A percentile compares a stretch with the other conserved stretches of the same genome.
These are phyloP conservation scores for Poecilia picta DNA, from an alignment of 2,797 vertebrate species.

Conservation along the genomic window DNA sequence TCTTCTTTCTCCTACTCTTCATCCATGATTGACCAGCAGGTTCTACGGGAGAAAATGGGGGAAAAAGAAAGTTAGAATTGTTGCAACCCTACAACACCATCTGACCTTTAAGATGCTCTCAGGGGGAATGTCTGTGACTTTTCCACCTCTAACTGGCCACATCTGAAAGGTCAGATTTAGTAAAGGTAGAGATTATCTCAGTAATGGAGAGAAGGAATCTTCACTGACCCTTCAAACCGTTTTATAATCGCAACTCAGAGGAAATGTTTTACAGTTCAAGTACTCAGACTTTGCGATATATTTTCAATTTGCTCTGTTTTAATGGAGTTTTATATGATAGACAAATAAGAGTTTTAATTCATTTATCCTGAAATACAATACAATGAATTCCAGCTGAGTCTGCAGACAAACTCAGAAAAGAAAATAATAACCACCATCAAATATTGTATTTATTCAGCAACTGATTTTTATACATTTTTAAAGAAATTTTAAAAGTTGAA, in stretches of 20 bases:
- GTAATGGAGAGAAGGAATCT: constrained; percentile 33
- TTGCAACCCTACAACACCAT: constrained; percentile 9
- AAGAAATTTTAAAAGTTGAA: no score
- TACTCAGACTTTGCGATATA: neutral
- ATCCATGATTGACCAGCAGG: constrained; percentile 73
- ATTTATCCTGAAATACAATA: neutral
- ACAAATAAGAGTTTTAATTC: neutral
- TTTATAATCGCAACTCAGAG: neutral
- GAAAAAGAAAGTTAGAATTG: constrained; percentile 33
- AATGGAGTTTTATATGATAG: neutral
- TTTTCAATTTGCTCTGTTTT: neutral
- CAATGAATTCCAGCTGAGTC: no score
- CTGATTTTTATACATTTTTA: no score
- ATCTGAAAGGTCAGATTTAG: constrained; percentile 55
- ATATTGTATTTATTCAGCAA: neutral
- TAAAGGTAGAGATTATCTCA: constrained; percentile 49
- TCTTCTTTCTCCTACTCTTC: constrained; percentile 49
- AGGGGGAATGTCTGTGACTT: neutral
- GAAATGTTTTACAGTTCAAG: neutral
- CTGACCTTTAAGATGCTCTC: constrained; percentile 56
- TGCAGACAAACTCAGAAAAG: no score
- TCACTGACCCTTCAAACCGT: constrained; percentile 1
- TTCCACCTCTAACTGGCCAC: constrained; percentile 19
- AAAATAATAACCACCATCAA: no score
- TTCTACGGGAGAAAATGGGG: constrained; percentile 53